These are phyloP conservation scores for Ptychobarbus kaznakovi DNA, from an alignment of 2,797 vertebrate species.

Conservation along the genomic window DNA sequence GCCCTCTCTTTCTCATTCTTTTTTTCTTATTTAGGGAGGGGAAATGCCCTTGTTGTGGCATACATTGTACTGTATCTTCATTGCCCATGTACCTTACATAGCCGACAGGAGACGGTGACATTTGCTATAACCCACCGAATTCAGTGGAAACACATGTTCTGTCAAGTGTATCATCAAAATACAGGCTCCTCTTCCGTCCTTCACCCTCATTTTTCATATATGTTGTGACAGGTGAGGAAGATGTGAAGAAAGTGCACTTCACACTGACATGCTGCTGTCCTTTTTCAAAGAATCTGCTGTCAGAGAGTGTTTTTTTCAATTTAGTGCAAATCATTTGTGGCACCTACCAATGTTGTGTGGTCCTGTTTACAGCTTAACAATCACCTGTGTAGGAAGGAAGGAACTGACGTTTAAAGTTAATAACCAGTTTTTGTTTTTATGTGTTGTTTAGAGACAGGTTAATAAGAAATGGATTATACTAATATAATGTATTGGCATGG, in stretches of 20 bases:
- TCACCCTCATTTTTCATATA: conserved; percentile 48
- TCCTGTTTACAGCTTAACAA: neutral
- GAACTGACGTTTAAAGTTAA: neutral
- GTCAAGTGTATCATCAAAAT: conserved; percentile 25
- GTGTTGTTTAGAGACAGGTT: neutral
- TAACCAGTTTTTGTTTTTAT: neutral
- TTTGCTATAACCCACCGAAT: conserved; percentile 23
- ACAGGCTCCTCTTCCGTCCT: conserved; percentile 9
- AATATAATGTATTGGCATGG: neutral
- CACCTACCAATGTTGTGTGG: conserved; percentile 10
- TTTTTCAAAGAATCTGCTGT: conserved; percentile 30
- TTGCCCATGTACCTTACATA: conserved; percentile 12
- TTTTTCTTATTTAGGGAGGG: conserved; percentile 11
- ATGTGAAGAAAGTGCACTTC: conserved; percentile 34
- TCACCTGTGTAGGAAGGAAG: neutral
- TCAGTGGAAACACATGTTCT: conserved; percentile 38
- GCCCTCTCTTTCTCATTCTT: neutral
- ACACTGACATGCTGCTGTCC: neutral
- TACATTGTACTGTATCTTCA: conserved; percentile 6
- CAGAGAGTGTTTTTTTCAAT: conserved; percentile 5
- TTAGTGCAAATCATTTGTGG: conserved; percentile 14
- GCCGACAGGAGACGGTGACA: neutral
- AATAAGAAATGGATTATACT: neutral
- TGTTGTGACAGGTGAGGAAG: conserved; percentile 34
- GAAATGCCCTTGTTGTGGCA: conserved; percentile 24